phyloP scores from a whole-genome alignment of 1,140 invertebrate species.

The Trichonephila clavipes region DNA sequence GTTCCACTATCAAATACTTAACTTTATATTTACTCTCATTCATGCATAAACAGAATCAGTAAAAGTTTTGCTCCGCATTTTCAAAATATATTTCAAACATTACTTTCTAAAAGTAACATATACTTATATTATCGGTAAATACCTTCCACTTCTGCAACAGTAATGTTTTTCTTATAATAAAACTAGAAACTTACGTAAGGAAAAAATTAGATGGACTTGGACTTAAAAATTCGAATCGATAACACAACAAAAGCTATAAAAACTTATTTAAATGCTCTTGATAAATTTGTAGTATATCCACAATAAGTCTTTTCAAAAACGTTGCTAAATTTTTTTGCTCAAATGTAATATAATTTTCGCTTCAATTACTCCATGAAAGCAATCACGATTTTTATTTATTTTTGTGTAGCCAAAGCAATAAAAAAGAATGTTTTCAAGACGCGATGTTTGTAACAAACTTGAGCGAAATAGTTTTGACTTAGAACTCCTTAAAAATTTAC shows the following conservation, averaged over 20 bases:
- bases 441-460: neutral
- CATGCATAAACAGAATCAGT: too few species aligned
- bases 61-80: too few species aligned
- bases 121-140: too few species aligned
- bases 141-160: too few species aligned
- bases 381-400: slow-evolving; percentile 6
- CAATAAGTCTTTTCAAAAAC: neutral
- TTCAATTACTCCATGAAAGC: slow-evolving; percentile 39
- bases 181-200: too few species aligned
- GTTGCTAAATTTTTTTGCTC: neutral
- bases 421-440: neutral
- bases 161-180: too few species aligned
- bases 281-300: neutral
- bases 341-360: slow-evolving; percentile 17
- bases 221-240: neutral
- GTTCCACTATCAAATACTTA: too few species aligned
- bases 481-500: neutral
- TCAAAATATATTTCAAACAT: too few species aligned
- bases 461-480: neutral
- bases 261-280: neutral
- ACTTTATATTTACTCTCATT: too few species aligned
- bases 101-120: too few species aligned
- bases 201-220: neutral
- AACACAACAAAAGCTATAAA: neutral
- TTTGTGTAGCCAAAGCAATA: neutral